Evolutionary conservation across 2,888 invertebrate species (phyloP).

Genomic region (Ceriagrion tenellum): DNA sequence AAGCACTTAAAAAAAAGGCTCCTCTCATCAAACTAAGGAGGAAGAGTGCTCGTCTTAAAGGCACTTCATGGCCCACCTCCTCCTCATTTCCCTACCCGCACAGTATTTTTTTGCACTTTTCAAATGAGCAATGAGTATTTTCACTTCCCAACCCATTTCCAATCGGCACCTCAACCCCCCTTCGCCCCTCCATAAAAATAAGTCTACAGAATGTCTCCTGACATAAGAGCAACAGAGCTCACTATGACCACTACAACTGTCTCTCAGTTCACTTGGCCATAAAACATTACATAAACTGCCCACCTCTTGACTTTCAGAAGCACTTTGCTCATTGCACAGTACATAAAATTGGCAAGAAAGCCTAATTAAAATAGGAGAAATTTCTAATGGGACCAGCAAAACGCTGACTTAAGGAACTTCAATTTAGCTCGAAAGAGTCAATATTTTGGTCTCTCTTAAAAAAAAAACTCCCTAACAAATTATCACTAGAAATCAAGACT

Average conservation of each 20-base stretch:
- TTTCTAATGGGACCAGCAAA: conserved; percentile 52
- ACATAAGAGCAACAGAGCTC: not conserved
- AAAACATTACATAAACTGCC: conserved; percentile 30
- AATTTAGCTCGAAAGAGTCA: conserved; percentile 24
- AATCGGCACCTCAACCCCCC: not conserved
- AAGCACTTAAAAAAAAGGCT: conserved; percentile 56
- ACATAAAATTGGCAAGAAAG: conserved; percentile 42
- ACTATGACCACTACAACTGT: conserved; percentile 33
- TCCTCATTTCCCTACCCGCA: conserved; percentile 54
- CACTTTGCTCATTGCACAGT: conserved; percentile 59
- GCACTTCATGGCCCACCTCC: conserved; percentile 59
- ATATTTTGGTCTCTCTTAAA: conserved; percentile 20
- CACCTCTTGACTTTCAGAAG: conserved; percentile 50
- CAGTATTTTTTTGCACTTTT: conserved; percentile 46
- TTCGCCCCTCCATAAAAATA: conserved; percentile 5
- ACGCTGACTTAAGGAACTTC: conserved; percentile 46
- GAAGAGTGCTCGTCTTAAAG: conserved; percentile 63
- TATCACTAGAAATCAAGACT: conserved; percentile 40
- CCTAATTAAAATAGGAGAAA: conserved; percentile 14
- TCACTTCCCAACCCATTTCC: conserved; percentile 37
- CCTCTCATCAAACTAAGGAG: conserved; percentile 39
- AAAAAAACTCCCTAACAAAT: conserved; percentile 36
- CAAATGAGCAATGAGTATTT: conserved; percentile 53
- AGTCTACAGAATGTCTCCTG: conserved; percentile 36
- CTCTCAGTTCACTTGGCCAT: conserved; percentile 32